Evolutionary conservation across 2,797 vertebrate species (phyloP), one percentile per base, ranked within the genome.

Genomic region (Cetoscarus ocellatus): DNA sequence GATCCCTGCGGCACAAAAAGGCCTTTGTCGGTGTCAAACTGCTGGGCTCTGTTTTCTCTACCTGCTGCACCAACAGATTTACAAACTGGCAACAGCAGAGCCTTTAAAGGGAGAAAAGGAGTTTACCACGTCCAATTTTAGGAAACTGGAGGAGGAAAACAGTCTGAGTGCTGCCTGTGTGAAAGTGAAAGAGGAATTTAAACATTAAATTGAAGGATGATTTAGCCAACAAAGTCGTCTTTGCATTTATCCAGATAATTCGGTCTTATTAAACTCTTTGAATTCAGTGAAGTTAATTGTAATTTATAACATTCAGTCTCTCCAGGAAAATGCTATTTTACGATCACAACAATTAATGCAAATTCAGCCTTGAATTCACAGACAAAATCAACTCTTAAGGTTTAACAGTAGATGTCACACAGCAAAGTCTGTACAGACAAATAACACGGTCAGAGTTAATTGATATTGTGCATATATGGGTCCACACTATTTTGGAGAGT

Each of bases 1-100:
- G 81, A 87, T 86, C 79, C 60, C 61, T 19, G 70, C 70, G 61
- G 38, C 76, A 92, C 87, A 93, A 82, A 86, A 88, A 84, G 64
- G 67, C 55, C 77, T 92, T 91, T 91, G 91, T 92, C 48, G 40
- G 54, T 19, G 61, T 79, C 79, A 77, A 90, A 90, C 75, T 71
- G 77, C 80, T 56, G 75, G 45, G 40, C 66, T 80, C 70, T 85
- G 73, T 86, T 89, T 82, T 77, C 75, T 81, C 49, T 82, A 81
- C 72, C 77, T 86, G 80, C 80, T 72, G 76, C 71, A 80, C 74
- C 72, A 74, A 86, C 76, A 80, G 43, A 71, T 65, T 50, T 77
- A 77, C 77, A 67, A 67, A 66, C 67, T 88, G 85, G 75, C 82
- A 84, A 75, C 76, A 55, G 57, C 17, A 34, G 8, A 55, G 62